Evolutionary conservation across 2,797 vertebrate species (phyloP).

Genomic region (Garrulus glandarius): DNA sequence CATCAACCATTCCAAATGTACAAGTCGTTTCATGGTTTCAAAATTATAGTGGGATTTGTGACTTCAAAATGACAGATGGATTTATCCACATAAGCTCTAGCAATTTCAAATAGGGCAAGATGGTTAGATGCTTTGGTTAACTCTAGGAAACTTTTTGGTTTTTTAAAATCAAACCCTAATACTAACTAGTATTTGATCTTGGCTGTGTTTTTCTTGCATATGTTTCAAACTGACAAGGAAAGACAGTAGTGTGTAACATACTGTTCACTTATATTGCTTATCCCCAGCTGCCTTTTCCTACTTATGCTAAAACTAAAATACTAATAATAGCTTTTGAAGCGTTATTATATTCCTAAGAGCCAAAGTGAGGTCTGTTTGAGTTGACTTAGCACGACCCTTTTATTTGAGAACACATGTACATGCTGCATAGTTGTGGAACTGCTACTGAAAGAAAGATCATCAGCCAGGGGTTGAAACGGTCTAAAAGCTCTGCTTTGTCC

Average conservation of each 20-base stretch:
- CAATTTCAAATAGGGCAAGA: neutral
- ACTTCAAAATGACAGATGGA: neutral
- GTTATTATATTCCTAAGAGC: neutral
- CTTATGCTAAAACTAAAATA: slow-evolving; percentile 15
- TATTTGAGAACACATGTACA: neutral
- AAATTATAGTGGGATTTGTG: neutral
- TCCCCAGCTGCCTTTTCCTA: neutral
- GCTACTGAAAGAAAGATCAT: neutral
- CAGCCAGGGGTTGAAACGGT: neutral
- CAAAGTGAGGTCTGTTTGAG: neutral
- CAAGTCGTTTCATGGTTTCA: neutral
- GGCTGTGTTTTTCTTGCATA: neutral
- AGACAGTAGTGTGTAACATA: neutral
- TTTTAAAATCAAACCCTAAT: neutral
- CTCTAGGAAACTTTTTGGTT: neutral
- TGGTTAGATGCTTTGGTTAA: neutral
- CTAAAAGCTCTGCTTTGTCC: slow-evolving; percentile 57
- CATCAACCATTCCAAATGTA: neutral
- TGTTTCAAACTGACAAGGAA: neutral
- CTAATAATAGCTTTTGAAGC: slow-evolving; percentile 26
- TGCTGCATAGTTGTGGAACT: slow-evolving; percentile 42
- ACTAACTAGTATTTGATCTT: neutral
- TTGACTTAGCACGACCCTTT: slow-evolving; percentile 9
- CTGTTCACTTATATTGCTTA: neutral
- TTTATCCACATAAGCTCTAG: neutral